Base-by-base conservation (phyloP, 2,113 vertebrate genomes). In the Talpa occidentalis region DNA sequence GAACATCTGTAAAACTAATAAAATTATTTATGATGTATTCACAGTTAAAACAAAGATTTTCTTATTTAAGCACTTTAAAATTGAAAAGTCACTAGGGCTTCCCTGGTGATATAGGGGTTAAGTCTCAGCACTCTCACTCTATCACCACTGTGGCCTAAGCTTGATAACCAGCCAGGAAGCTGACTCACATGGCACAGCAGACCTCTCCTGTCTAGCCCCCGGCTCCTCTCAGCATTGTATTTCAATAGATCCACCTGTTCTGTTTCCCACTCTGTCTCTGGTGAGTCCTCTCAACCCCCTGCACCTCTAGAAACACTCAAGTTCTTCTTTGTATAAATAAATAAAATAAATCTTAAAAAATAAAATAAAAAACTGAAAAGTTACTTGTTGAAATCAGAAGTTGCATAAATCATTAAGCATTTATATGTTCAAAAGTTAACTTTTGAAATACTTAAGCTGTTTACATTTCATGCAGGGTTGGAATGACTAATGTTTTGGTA, bases 11-110 rank as follows among this genome's bases (percentile, higher is more conserved):
- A 85, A 89, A 87, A 73, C 42, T 80, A 22, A 76, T 24, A 78
- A 94, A 82, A 42, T n/a, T 5, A 76, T 93, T 90, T 90, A 85
- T 0, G 85, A 64, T 70, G 32, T 28, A 62, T 88, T 93, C 19
- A 83, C 2, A 9, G 11, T 74, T 49, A 66, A 80, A 64, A 82
- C 35, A 94, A 96, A 82, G 15, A 1, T 79, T 85, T 59, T 7
- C 1, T 35, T 64, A 32, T 69, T 69, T 91, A 40, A 79, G 14
- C 7, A 83, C 9, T 22, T 44, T 44, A 76, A 85, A 88, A 42
- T 1, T 72, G 3, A 11, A 88, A 74, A 42, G 15, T 56, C n/a
- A 87, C 28, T 79, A 28, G 30, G 5, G 14, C 62, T 3, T 66
- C 49, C 49, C 49, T 52, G 49, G 14, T 52, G 49, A 2, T 17